phyloP scores from a whole-genome alignment of 1,140 invertebrate species.

The Euura lappo region DNA sequence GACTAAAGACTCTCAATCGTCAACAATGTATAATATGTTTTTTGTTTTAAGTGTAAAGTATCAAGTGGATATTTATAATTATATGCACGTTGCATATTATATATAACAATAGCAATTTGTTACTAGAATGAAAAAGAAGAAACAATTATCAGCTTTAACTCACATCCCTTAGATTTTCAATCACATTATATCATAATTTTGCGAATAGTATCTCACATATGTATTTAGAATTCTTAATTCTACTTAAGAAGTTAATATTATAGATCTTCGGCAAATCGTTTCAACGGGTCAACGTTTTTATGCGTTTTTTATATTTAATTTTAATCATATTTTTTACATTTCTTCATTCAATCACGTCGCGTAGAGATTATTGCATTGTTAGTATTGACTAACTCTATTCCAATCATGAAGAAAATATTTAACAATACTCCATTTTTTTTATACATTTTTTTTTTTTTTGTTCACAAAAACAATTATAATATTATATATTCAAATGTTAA shows the following conservation, averaged over 20 bases:
- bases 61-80: background rate
- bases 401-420: background rate
- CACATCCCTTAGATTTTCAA: background rate
- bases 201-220: background rate
- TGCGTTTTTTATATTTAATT: too few relatives aligned
- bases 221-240: background rate
- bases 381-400: background rate
- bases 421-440: too few relatives aligned
- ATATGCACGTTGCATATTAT: background rate
- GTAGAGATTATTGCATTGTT: conserved; percentile 5
- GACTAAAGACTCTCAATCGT: conserved; percentile 5
- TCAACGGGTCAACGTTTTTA: too few relatives aligned
- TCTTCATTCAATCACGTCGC: background rate
- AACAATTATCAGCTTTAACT: background rate
- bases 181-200: background rate
- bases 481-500: background rate
- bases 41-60: background rate
- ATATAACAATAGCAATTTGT: background rate
- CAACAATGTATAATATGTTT: background rate
- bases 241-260: background rate
- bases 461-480: background rate
- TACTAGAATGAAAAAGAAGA: conserved; percentile 1
- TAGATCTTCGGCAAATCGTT: too few relatives aligned
- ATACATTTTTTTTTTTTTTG: background rate
- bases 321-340: background rate